Conservation (phyloP, 2,888 invertebrate species). For the Rotaria magnacalcarata region DNA sequence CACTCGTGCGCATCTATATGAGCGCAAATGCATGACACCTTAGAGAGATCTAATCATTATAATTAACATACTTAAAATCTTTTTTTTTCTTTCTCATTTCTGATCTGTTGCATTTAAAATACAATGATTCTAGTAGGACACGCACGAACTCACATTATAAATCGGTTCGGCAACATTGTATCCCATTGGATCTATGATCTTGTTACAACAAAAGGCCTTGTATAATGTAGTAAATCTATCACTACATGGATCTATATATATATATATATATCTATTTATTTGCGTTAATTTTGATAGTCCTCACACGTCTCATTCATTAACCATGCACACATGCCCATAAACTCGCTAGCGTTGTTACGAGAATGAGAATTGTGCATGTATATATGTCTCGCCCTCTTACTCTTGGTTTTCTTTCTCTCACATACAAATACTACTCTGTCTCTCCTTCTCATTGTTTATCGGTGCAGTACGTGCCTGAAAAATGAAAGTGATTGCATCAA, state of each 20-base stretch:
- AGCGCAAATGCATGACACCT: not conserved
- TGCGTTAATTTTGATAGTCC: slow-evolving; percentile 21
- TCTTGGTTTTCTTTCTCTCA: not conserved
- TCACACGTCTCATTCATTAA: slow-evolving; percentile 13
- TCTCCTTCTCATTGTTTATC: slow-evolving; percentile 10
- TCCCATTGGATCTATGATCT: slow-evolving; percentile 1
- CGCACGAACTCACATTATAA: not conserved
- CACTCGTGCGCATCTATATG: not conserved
- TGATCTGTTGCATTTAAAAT: not conserved
- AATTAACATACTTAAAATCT: not conserved
- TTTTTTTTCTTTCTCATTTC: not conserved
- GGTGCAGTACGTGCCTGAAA: slow-evolving; percentile 15
- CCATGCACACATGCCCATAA: slow-evolving; percentile 15
- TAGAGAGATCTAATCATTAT: not conserved
- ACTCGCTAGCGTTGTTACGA: not conserved
- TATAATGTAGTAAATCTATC: slow-evolving; percentile 10
- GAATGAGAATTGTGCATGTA: not conserved
- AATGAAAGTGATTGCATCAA: slow-evolving; percentile 22
- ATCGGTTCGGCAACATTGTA: not conserved
- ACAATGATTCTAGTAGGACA: not conserved
- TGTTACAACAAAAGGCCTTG: slow-evolving; percentile 12
- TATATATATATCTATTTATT: slow-evolving; percentile 1
- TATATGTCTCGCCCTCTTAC: slow-evolving; percentile 20
- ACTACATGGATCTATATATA: not conserved
- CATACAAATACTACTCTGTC: not conserved